Conservation (phyloP, 2,113 vertebrate genomes). For the Ceuthmochares aereus region DNA sequence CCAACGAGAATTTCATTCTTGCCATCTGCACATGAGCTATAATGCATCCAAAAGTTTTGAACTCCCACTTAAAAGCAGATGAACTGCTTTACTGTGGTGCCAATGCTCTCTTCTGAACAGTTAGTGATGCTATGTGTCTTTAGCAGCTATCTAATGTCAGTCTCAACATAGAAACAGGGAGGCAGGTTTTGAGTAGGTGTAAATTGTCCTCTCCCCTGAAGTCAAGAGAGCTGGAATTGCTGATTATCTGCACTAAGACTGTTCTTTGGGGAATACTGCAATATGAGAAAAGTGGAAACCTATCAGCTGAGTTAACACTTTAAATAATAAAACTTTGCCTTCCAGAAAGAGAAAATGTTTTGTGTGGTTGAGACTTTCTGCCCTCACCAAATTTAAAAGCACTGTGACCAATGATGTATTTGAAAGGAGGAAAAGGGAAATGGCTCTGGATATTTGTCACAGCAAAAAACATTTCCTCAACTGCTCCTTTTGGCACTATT, state of each 20-base stretch:
- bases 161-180: not conserved
- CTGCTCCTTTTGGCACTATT: not conserved
- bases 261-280: not conserved
- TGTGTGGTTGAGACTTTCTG: conserved; percentile 1
- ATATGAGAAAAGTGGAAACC: not conserved
- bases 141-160: not conserved
- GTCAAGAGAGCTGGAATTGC: not conserved
- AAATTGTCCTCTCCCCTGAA: not conserved
- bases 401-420: not conserved
- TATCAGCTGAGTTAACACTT: not conserved
- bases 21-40: not conserved
- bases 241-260: not conserved
- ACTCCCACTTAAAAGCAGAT: not conserved
- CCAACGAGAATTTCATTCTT: not conserved
- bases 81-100: not conserved
- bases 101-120: not conserved
- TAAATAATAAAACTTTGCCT: conserved; percentile 14
- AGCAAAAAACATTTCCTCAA: not conserved
- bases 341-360: not conserved
- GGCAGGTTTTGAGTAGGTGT: not conserved
- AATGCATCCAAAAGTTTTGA: not conserved
- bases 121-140: not conserved
- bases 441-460: not conserved
- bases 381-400: not conserved
- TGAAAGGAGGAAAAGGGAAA: not conserved